phyloP scores from a whole-genome alignment of 2,888 invertebrate genomes.

The Drosophila buzzatii region DNA sequence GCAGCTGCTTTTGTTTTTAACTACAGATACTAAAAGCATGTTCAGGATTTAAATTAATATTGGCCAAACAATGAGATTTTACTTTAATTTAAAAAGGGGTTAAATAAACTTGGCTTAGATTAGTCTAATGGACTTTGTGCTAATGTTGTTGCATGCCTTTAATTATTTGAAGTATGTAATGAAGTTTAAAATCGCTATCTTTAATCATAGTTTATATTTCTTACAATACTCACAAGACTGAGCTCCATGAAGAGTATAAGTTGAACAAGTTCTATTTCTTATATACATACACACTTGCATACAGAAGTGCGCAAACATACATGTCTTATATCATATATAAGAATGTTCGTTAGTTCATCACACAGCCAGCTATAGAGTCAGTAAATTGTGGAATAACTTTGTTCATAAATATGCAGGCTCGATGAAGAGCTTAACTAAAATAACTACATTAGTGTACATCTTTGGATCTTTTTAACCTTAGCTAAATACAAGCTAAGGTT shows the following conservation, averaged over 20 bases:
- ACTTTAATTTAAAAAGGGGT: constrained; percentile 4
- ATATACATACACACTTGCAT: neutral
- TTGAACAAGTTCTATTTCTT: neutral
- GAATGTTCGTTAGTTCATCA: neutral
- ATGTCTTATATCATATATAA: neutral
- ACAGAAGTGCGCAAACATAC: neutral
- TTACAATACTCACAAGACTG: no score
- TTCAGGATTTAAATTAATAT: constrained; percentile 43
- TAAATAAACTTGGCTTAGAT: neutral
- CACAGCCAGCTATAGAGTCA: neutral
- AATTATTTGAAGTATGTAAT: no score
- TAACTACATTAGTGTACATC: no score
- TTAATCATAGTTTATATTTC: no score
- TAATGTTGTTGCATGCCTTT: no score
- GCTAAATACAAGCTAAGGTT: no score
- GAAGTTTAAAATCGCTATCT: no score
- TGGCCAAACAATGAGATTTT: constrained; percentile 7
- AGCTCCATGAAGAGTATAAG: neutral
- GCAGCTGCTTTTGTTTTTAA: constrained; percentile 47
- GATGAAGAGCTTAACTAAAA: neutral
- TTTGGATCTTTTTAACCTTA: no score
- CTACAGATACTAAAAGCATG: constrained; percentile 30
- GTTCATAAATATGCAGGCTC: neutral
- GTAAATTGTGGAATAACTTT: neutral
- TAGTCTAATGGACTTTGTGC: no score